Evolutionary conservation across 2,113 vertebrate species (phyloP).

Genomic region (Rhipidura dahli): DNA sequence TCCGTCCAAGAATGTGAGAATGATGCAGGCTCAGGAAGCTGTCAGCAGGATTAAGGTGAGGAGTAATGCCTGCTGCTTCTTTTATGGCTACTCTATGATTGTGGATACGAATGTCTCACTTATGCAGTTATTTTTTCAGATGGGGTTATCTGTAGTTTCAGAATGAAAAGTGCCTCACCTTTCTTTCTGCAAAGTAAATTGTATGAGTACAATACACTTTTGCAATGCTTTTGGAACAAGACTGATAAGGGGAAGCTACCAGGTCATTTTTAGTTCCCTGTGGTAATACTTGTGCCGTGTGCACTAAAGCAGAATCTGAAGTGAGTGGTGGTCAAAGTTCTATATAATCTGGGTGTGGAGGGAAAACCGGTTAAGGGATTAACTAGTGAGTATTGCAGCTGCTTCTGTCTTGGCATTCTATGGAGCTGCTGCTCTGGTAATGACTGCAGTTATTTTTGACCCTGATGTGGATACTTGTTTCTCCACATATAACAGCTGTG

Average conservation of each 20-base stretch:
- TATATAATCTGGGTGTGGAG: background rate
- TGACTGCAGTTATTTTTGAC: background rate
- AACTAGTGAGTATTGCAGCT: background rate
- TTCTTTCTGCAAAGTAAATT: background rate
- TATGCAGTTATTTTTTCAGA: background rate
- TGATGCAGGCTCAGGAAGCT: constrained; percentile 99
- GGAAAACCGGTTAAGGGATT: background rate
- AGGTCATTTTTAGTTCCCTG: background rate
- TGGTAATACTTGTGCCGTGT: rapidly evolving
- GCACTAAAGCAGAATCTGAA: background rate
- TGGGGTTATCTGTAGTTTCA: background rate
- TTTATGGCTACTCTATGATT: background rate
- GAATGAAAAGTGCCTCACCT: background rate
- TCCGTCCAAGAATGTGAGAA: constrained; percentile 94
- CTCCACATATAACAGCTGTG: background rate
- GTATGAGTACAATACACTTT: too few species aligned
- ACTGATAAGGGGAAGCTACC: background rate
- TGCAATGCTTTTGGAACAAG: background rate
- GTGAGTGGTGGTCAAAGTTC: background rate
- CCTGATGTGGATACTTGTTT: background rate
- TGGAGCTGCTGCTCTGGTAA: background rate
- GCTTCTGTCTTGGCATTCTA: background rate
- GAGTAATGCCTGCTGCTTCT: background rate
- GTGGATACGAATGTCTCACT: background rate
- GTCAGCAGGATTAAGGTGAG: constrained; percentile 96